Evolutionary conservation across 2,113 vertebrate genomes (phyloP).

Genomic region (Pipra filicauda): DNA sequence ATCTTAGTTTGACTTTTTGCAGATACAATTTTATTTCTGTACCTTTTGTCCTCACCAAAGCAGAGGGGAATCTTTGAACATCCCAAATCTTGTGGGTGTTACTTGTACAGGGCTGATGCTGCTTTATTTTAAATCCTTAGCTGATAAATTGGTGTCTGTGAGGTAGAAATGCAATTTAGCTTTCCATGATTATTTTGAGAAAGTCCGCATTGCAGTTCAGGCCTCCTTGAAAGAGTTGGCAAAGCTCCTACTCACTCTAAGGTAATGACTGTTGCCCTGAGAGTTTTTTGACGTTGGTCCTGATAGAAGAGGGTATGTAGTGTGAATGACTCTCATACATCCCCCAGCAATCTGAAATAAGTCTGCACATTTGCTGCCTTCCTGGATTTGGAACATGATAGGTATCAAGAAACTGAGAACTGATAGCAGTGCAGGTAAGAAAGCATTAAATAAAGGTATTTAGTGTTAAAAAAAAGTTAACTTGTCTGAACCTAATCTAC

Average conservation of each 20-base stretch:
- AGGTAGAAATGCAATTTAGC: background rate
- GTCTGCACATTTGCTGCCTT: background rate
- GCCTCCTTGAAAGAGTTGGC: background rate
- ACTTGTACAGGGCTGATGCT: background rate
- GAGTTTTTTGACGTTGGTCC: background rate
- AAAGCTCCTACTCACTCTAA: background rate
- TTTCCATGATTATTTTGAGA: background rate
- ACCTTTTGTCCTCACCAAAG: background rate
- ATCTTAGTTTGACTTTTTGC: background rate
- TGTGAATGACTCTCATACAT: background rate
- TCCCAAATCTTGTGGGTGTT: background rate
- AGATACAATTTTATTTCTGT: background rate
- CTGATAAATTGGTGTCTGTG: background rate
- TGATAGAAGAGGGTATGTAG: background rate
- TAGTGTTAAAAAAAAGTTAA: background rate
- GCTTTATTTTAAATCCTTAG: background rate
- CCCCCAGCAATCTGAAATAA: background rate
- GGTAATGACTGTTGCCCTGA: background rate
- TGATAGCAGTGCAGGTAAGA: background rate
- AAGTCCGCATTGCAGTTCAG: background rate
- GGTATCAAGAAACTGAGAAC: background rate
- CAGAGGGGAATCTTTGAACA: background rate
- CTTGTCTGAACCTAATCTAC: background rate
- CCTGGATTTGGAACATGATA: background rate
- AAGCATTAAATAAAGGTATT: background rate